Conservation (phyloP, 2,113 vertebrate species). For the Piliocolobus tephrosceles region DNA sequence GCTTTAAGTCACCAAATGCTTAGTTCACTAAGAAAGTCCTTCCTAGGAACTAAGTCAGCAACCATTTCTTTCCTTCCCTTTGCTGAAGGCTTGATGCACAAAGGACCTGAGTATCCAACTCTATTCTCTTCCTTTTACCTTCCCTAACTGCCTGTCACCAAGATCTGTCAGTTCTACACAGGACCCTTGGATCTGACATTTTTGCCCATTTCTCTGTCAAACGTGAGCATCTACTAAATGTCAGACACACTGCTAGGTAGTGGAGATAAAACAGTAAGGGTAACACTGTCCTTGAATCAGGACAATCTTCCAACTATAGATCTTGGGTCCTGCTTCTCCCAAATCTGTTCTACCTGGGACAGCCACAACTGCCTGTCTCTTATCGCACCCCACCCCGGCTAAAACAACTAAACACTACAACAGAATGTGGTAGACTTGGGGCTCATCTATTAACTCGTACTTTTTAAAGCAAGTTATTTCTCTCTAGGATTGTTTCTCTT, state of each 20-base stretch:
- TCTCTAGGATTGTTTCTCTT: not conserved
- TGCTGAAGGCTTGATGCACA: slow-evolving; percentile 28
- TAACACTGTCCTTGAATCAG: not conserved
- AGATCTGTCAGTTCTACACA: not conserved
- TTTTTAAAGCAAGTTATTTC: not conserved
- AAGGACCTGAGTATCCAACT: not conserved
- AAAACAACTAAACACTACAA: not conserved
- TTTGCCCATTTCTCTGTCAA: not conserved
- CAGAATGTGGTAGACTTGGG: not conserved
- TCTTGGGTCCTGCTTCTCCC: not conserved
- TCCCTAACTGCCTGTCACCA: not conserved
- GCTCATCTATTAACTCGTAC: not conserved
- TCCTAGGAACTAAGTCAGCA: slow-evolving; percentile 78
- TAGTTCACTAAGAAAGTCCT: slow-evolving; percentile 62
- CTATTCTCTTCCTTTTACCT: not conserved
- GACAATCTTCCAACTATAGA: not conserved
- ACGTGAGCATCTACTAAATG: not conserved
- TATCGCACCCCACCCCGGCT: not conserved
- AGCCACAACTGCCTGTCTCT: not conserved
- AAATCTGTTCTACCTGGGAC: not conserved
- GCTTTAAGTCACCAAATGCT: slow-evolving; percentile 63
- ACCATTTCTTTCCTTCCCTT: slow-evolving; percentile 71
- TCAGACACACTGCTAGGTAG: not conserved
- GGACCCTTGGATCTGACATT: not conserved
- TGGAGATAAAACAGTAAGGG: not conserved